phyloP scores from a whole-genome alignment of 2,797 vertebrate genomes.

The Neopelma chrysocephalum region DNA sequence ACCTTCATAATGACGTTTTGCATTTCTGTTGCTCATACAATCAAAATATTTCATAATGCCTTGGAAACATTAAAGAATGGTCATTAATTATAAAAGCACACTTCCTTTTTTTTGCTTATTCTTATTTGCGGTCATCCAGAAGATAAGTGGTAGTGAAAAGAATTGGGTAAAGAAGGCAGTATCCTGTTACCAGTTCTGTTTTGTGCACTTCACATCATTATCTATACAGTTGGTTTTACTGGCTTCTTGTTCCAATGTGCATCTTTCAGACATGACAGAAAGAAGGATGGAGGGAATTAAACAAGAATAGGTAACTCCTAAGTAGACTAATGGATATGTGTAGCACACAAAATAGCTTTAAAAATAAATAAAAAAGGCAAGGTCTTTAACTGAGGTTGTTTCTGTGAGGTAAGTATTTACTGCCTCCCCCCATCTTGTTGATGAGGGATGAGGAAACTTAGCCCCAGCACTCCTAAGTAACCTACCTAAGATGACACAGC shows the following conservation, averaged over 20 bases:
- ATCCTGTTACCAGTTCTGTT: background rate
- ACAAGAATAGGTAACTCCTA: background rate
- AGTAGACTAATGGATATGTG: background rate
- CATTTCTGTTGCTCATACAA: background rate
- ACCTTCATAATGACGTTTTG: constrained; percentile 31
- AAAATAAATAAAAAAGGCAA: background rate
- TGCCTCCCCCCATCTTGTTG: background rate
- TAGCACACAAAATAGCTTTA: background rate
- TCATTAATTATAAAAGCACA: constrained; percentile 4
- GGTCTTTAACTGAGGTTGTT: background rate
- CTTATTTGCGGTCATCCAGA: background rate
- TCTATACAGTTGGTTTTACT: background rate
- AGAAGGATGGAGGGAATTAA: background rate
- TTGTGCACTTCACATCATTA: background rate
- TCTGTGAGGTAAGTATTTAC: background rate
- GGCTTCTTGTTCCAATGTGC: background rate
- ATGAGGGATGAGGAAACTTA: background rate
- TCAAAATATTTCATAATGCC: constrained; percentile 31
- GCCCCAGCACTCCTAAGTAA: background rate
- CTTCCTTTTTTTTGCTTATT: background rate
- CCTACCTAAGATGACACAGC: background rate
- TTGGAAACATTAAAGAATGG: background rate
- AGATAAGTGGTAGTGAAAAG: background rate
- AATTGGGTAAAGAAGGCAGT: background rate
- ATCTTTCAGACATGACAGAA: background rate